phyloP scores from a whole-genome alignment of 2,888 invertebrate species.

The Agrochola lychnidis region DNA sequence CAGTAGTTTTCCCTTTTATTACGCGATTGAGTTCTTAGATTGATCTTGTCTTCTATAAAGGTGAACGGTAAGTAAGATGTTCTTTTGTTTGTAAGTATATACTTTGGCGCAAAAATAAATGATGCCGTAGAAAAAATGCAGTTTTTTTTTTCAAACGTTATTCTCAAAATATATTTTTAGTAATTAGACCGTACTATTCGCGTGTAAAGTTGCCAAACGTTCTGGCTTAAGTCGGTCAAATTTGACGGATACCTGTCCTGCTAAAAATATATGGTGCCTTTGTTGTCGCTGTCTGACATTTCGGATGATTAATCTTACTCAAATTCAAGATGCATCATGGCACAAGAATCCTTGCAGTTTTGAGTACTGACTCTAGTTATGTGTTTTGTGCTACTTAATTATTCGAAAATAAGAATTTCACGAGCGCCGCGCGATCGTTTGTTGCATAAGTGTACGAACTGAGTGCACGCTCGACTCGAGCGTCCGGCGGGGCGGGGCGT shows the following conservation, averaged over 20 bases:
- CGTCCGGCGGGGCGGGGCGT: too few relatives aligned
- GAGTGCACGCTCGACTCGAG: too few relatives aligned
- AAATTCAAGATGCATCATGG: not conserved
- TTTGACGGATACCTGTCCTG: constrained; percentile 33
- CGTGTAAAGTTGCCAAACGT: constrained; percentile 41
- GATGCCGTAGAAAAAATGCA: not conserved
- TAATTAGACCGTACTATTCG: not conserved
- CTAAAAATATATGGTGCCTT: constrained; percentile 28
- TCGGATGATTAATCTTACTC: constrained; percentile 34
- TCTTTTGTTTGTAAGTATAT: not conserved
- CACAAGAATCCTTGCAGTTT: not conserved
- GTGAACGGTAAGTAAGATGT: not conserved
- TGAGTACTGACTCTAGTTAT: too few relatives aligned
- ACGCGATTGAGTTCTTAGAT: too few relatives aligned
- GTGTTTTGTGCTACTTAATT: too few relatives aligned
- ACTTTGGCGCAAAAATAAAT: constrained; percentile 19
- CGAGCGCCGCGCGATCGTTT: not conserved
- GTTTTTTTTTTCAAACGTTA: not conserved
- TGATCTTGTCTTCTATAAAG: not conserved
- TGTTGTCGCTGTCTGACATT: constrained; percentile 26
- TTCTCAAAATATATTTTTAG: not conserved
- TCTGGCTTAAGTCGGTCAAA: constrained; percentile 28
- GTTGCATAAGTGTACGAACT: too few relatives aligned
- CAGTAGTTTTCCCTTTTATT: not conserved
- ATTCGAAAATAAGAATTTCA: not conserved